Evolutionary conservation across 2,888 invertebrate species (phyloP).

Genomic region (Schizaphis graminum): DNA sequence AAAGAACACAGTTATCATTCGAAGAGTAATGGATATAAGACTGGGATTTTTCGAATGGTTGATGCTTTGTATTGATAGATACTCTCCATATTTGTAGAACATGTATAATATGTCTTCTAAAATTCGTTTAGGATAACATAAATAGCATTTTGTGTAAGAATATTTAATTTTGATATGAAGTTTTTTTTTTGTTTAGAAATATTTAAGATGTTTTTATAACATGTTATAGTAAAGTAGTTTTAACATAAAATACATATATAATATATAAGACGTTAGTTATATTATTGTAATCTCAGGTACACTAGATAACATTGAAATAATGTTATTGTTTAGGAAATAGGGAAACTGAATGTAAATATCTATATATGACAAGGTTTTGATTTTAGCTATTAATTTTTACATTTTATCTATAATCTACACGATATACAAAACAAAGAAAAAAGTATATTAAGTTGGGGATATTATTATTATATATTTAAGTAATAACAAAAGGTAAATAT

Average conservation of each 20-base stretch:
- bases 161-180: neutral
- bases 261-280: neutral
- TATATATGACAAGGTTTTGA: neutral
- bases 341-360: neutral
- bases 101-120: neutral
- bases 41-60: constrained; percentile 10
- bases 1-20: neutral
- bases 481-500: neutral
- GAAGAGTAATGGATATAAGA: neutral
- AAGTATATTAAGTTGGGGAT: neutral
- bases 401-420: neutral
- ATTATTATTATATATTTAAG: too few relatives aligned
- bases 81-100: neutral
- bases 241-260: neutral
- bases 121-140: neutral
- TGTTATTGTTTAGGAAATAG: neutral
- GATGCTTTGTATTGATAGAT: neutral
- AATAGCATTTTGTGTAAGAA: neutral
- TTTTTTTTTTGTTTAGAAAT: neutral
- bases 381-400: neutral
- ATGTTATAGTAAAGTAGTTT: neutral
- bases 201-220: neutral
- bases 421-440: neutral
- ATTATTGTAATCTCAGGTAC: neutral
- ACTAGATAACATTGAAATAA: neutral